A percentile compares a stretch with the other conserved stretches of the same genome.
Conservation (phyloP, 2,797 vertebrate species). For the Toxotes lorentzi region DNA sequence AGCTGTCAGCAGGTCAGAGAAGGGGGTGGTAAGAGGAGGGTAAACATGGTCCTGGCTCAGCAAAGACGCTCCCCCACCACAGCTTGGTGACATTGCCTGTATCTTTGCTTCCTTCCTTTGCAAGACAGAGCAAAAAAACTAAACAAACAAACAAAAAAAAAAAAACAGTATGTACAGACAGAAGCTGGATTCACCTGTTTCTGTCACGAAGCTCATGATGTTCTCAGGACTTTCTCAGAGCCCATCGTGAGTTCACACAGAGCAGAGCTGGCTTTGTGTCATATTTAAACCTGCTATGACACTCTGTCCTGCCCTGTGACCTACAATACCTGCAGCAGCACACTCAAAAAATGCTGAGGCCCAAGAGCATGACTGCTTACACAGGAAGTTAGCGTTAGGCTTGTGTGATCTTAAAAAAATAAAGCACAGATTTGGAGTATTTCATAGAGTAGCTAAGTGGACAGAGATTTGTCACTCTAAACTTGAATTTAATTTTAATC, state of each 20-base stretch:
- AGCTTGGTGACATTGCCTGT: slow-evolving; percentile 58
- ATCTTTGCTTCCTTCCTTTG: slow-evolving; percentile 32
- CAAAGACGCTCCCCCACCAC: slow-evolving; percentile 62
- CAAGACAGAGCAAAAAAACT: slow-evolving; percentile 13
- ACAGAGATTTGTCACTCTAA: background rate
- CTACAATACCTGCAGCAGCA: slow-evolving; percentile 50
- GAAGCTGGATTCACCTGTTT: slow-evolving; percentile 40
- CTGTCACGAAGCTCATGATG: slow-evolving; percentile 11
- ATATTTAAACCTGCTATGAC: slow-evolving; percentile 42
- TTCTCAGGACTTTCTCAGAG: slow-evolving; percentile 24
- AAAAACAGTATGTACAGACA: slow-evolving; percentile 8
- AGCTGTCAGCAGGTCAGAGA: slow-evolving; percentile 85
- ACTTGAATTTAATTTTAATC: background rate
- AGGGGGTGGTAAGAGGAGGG: slow-evolving; percentile 69
- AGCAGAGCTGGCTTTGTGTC: slow-evolving; percentile 34
- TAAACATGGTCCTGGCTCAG: slow-evolving; percentile 80
- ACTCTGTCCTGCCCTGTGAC: slow-evolving; percentile 44
- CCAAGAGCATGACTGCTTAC: slow-evolving; percentile 41
- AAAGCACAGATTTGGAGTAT: slow-evolving; percentile 31
- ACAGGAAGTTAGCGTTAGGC: slow-evolving; percentile 22
- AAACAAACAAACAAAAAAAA: background rate
- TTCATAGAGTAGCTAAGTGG: slow-evolving; percentile 19
- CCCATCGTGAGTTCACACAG: slow-evolving; percentile 8
- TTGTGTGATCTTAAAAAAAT: slow-evolving; percentile 43
- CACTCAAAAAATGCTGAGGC: slow-evolving; percentile 58